Percentiles rank a stretch among this genome's conserved stretches.
Conservation (phyloP, 2,113 vertebrate genomes). For the Helogale parvula region DNA sequence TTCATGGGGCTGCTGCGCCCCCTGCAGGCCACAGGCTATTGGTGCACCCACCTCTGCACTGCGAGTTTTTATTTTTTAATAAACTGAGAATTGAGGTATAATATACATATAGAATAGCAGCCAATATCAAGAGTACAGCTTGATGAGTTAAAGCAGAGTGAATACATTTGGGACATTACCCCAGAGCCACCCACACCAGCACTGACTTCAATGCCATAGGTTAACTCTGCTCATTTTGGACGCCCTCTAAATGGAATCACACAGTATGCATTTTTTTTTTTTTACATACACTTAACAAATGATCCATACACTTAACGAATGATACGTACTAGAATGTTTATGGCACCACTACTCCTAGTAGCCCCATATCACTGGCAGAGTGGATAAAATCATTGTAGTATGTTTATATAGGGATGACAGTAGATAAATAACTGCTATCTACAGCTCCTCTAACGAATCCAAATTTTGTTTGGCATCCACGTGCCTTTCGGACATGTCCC, state of each 20-base stretch:
- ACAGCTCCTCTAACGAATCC: neutral
- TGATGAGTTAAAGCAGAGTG: neutral
- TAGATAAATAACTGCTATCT: neutral
- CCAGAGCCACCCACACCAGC: accelerated
- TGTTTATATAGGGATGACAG: neutral
- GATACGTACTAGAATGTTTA: neutral
- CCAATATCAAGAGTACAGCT: neutral
- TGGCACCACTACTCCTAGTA: too few species aligned
- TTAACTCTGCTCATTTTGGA: neutral
- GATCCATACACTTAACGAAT: neutral
- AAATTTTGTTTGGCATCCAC: neutral
- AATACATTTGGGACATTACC: neutral
- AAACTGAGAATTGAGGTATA: neutral
- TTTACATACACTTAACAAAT: neutral
- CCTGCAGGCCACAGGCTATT: constrained; percentile 66
- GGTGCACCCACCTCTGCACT: neutral
- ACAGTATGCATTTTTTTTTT: neutral
- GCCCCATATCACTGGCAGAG: neutral
- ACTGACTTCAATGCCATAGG: neutral
- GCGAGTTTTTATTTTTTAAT: neutral
- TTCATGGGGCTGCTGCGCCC: constrained; percentile 69
- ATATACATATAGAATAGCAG: neutral
- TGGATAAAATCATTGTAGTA: too few species aligned
- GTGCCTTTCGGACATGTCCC: neutral
- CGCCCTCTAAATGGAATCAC: neutral